Base-by-base conservation (phyloP, 2,113 vertebrate genomes). In the Chionis minor region DNA sequence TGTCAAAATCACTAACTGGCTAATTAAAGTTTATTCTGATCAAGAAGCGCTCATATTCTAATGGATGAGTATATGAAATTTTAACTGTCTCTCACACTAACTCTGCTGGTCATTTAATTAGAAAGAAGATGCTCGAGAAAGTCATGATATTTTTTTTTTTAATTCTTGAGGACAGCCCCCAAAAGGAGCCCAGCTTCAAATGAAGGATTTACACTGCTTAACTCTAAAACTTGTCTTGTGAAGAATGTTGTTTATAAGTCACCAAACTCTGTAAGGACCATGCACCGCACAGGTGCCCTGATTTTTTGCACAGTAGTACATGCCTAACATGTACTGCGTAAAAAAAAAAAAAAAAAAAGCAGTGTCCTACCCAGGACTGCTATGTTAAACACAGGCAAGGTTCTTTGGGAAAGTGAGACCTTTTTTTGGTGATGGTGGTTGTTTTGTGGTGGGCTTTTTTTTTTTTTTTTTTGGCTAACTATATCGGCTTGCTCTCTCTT, bases 401-500 rank as follows among this genome's bases (percentile, higher is more conserved):
- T 10, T 73, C 58, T 52, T 56, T 3, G 6, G 52, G 40, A 56
- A 56, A 72, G 52, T 19, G 47, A 63, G 19, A 35, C 21, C 7
- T 47, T 52, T 86, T 49, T 65, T 13, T 15, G 9, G 38, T 38
- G 38, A 9, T 44, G 8, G 11, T 80, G 28, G 6, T 13, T 35
- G 40, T 42, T 83, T 54, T 26, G 38, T n/a, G 44, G 14, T 24
- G 27, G 2, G 0, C 21, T 20, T 55, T 66, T 54, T 83, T 81
- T 74, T 38, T 38, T 0, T 23, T 20, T 55, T 66, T 54, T 83
- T 81, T 74, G 3, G 3, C 8, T 77, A 49, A 28, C 7, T 35
- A 1, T 52, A 28, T 61, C 35, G n/a, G 27, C 0, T 0, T 4
- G 3, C 14, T 23, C 26, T 59, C 7, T 67, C 27, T 61, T 23